Conservation (phyloP, 1,140 invertebrate species). For the Araneus ventricosus region DNA sequence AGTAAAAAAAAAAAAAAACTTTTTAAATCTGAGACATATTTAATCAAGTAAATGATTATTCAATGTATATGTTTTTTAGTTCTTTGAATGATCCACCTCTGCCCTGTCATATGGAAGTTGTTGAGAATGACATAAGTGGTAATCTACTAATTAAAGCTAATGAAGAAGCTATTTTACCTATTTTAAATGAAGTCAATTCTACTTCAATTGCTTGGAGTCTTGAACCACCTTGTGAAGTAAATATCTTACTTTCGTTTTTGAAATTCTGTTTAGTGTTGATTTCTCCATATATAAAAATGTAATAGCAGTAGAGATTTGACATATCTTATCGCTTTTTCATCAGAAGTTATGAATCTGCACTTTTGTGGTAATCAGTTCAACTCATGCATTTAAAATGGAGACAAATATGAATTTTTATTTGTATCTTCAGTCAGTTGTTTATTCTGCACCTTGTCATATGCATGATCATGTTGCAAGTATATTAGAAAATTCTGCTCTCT, state of each 20-base stretch:
- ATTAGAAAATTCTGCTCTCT: neutral
- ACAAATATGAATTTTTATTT: too few relatives aligned
- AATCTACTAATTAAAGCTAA: conserved; percentile 21
- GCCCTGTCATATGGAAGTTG: neutral
- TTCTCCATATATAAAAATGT: neutral
- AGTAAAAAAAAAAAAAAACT: neutral
- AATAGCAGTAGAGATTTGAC: too few relatives aligned
- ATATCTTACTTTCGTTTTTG: neutral
- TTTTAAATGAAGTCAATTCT: conserved; percentile 1
- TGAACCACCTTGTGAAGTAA: conserved; percentile 12
- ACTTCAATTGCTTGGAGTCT: conserved; percentile 29
- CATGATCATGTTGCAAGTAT: too few relatives aligned
- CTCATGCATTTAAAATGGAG: neutral
- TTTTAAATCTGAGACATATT: neutral
- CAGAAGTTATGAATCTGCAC: neutral
- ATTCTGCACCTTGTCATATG: too few relatives aligned
- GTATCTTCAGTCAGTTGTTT: too few relatives aligned
- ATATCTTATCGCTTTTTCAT: neutral
- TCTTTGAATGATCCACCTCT: neutral
- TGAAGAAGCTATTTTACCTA: conserved; percentile 25
- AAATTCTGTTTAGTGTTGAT: neutral
- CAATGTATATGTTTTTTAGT: neutral
- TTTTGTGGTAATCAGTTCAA: neutral
- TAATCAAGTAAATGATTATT: neutral
- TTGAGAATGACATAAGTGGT: conserved; percentile 9